Base-by-base conservation (phyloP, 2,113 vertebrate genomes). In the Heterotis niloticus region DNA sequence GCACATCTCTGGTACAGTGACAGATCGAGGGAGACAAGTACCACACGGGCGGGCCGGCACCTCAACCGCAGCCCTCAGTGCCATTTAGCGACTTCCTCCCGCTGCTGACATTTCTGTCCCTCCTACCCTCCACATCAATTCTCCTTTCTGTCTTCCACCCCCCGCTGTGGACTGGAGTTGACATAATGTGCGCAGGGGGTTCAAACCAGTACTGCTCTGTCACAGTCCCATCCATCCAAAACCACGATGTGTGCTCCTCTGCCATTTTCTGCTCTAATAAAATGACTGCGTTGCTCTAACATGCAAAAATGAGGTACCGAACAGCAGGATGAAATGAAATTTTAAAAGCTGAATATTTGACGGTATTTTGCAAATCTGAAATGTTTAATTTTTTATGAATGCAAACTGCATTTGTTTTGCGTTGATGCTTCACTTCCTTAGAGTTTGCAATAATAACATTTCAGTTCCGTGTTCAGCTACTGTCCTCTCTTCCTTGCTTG, bases 101-200 rank as follows among this genome's bases (percentile, higher is more conserved):
- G 77, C 85, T 85, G 85, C 83, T 95, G 93, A 94, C 92, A 94
- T 95, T 94, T 94, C 90, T 91, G 85, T 92, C 90, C 89, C 83
- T 82, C 81, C 81, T 88, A 52, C 85, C 88, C 91, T 89, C 89
- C 34, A 89, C 89, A 88, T 77, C 1, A 86, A 90, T 88, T 88
- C 92, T 90, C 87, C 85, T 83, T 88, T 64, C 79, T 67, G 81
- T 91, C 90, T 89, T 81, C 44, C 34, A 20, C 11, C 64, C 18
- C 69, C 23, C 34, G 14, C 44, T 18, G 60, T n/a, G 18, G 13
- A 52, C 44, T 24, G 44, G 54, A 20, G 52, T 57, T 5, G 14
- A 13, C 23, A 67, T 34, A 34, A 29, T 23, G 13, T 78, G 64
- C 44, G 26, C 0, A 23, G 51, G 76, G 60, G 16, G 34, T 44